A percentile compares a stretch with the other conserved stretches of the same genome.
Evolutionary conservation across 2,888 invertebrate genomes (phyloP).

Genomic region (Hemicrepidius hirtus): DNA sequence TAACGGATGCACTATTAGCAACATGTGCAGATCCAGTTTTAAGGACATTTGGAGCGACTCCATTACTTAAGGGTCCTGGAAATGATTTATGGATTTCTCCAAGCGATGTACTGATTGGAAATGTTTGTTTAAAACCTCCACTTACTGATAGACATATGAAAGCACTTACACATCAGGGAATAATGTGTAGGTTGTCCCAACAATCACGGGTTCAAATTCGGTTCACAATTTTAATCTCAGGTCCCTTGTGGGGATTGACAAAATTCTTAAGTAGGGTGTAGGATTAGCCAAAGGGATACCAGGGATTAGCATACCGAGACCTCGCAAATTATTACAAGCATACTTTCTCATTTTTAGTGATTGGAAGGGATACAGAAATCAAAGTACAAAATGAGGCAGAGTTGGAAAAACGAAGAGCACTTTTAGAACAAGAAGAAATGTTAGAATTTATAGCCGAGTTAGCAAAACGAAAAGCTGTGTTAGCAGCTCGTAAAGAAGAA

Average conservation of each 20-base stretch:
- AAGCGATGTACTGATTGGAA: constrained; percentile 69
- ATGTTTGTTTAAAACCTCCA: constrained; percentile 69
- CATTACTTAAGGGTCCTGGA: constrained; percentile 67
- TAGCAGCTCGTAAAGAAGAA: constrained; percentile 51
- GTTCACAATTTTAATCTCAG: no score
- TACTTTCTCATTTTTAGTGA: constrained; percentile 57
- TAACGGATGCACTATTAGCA: constrained; percentile 68
- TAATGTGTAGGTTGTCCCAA: constrained; percentile 55
- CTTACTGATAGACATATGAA: constrained; percentile 68
- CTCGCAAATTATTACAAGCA: no score
- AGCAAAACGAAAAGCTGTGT: constrained; percentile 56
- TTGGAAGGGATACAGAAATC: constrained; percentile 66
- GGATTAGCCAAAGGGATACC: no score
- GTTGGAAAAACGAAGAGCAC: constrained; percentile 62
- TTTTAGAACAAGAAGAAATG: constrained; percentile 63
- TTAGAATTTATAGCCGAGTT: constrained; percentile 56
- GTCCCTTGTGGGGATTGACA: no score
- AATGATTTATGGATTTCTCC: constrained; percentile 71
- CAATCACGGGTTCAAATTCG: no score
- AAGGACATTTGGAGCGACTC: constrained; percentile 64
- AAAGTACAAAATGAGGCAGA: constrained; percentile 65
- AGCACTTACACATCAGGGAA: constrained; percentile 70
- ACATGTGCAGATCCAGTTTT: constrained; percentile 63
- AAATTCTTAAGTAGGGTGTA: no score
- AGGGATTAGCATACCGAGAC: no score